Evolutionary conservation across 2,113 vertebrate genomes (phyloP).

Genomic region (Pelmatolapia mariae): DNA sequence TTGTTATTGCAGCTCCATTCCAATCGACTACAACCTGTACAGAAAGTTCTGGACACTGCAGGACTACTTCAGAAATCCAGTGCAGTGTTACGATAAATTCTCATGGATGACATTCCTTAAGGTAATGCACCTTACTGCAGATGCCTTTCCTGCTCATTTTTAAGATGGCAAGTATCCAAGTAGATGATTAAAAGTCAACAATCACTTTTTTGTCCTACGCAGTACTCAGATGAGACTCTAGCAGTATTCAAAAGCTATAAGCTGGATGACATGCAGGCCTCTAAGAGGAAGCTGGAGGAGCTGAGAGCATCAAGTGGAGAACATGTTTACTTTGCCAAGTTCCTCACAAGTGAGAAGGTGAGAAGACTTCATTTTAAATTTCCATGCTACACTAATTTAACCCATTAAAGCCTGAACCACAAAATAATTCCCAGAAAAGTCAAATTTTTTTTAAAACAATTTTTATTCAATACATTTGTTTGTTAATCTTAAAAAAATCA

Average conservation of each 20-base stretch:
- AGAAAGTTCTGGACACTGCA: constrained; percentile 99
- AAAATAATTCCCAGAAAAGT: not conserved
- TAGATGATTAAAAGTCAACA: not conserved
- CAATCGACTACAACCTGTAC: constrained; percentile 98
- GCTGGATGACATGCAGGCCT: constrained; percentile 94
- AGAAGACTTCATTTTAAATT: not conserved
- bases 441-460: not conserved
- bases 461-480: not conserved
- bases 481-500: not conserved
- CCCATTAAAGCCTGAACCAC: not conserved
- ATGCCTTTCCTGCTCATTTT: not conserved
- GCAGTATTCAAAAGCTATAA: constrained; percentile 98
- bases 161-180: not conserved
- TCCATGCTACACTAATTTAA: not conserved
- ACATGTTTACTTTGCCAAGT: constrained; percentile 97
- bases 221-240: constrained; percentile 96
- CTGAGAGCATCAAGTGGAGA: constrained; percentile 85
- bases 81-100: constrained; percentile 96
- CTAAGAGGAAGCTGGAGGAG: constrained; percentile 91
- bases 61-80: constrained; percentile 96
- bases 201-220: not conserved
- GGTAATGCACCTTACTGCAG: constrained; percentile 66
- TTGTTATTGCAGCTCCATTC: constrained; percentile 81
- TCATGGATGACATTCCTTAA: constrained; percentile 97
- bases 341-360: constrained; percentile 98